These are phyloP conservation scores for Lytechinus variegatus DNA, from an alignment of 35 echinoderm and acorn worm species.

Conservation along the genomic window DNA sequence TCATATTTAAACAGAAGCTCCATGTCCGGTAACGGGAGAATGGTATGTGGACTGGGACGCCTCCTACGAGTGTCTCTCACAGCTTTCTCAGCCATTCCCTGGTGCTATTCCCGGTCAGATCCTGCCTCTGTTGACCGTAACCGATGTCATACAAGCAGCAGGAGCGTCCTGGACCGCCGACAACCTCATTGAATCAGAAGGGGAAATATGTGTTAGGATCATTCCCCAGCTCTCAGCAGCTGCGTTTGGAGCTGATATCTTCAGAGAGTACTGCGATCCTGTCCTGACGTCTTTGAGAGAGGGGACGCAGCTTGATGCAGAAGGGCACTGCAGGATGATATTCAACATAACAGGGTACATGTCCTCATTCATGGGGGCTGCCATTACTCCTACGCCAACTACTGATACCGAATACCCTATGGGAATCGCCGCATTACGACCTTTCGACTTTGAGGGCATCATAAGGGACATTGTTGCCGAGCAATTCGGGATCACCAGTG, in stretches of 20 bases:
- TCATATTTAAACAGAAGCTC: not conserved
- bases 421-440: constrained; percentile 2
- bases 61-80: not conserved
- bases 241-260: not conserved
- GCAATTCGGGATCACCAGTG: not conserved
- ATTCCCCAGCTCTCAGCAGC: not conserved
- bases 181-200: not conserved
- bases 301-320: not conserved
- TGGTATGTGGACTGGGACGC: constrained; percentile 47
- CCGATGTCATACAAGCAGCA: constrained; percentile 13
- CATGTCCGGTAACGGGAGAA: not conserved
- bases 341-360: not conserved
- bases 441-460: not conserved
- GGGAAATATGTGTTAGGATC: not conserved
- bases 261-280: not conserved
- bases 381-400: not conserved
- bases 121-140: constrained; percentile 8
- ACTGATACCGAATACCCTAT: not conserved
- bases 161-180: constrained; percentile 13
- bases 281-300: not conserved
- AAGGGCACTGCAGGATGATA: not conserved
- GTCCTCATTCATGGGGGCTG: not conserved
- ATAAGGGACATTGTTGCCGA: not conserved
- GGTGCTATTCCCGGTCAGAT: constrained; percentile 6
- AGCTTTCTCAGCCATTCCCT: not conserved